A percentile compares a stretch with the other conserved stretches of the same genome.
Evolutionary conservation across 2,888 invertebrate species (phyloP).

Genomic region (Temnothorax ravouxi): DNA sequence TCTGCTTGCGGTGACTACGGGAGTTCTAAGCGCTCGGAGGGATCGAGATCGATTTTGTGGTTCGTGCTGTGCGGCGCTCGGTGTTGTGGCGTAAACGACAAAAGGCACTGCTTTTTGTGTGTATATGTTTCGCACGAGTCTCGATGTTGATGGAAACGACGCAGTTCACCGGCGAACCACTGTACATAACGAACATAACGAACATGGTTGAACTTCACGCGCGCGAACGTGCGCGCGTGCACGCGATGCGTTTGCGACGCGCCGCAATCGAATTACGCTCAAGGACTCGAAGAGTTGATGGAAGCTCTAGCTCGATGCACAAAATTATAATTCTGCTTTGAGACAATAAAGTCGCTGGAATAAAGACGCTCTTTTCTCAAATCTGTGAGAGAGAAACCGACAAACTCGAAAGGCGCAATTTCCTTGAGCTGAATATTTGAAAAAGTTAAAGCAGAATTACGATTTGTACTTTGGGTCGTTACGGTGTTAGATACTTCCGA

Average conservation of each 20-base stretch:
- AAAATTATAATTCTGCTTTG: slow-evolving; percentile 23
- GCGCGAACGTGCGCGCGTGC: slow-evolving; percentile 7
- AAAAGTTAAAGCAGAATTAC: background rate
- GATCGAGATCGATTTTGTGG: slow-evolving; percentile 44
- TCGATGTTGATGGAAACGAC: background rate
- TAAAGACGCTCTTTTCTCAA: background rate
- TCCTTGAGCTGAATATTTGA: background rate
- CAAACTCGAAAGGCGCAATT: background rate
- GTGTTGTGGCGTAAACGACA: slow-evolving; percentile 39
- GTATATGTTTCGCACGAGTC: slow-evolving; percentile 38
- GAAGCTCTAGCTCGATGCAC: slow-evolving; percentile 22
- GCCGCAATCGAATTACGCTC: slow-evolving; percentile 36
- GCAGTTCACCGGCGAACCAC: slow-evolving; percentile 31
- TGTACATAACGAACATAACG: background rate
- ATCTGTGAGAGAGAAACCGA: background rate
- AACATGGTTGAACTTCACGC: slow-evolving; percentile 27
- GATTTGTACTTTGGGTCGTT: background rate
- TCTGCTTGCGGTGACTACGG: slow-evolving; percentile 60
- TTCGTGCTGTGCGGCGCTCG: slow-evolving; percentile 50
- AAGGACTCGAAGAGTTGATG: slow-evolving; percentile 33
- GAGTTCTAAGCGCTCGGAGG: slow-evolving; percentile 52
- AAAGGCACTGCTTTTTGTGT: slow-evolving; percentile 46
- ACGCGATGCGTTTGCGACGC: slow-evolving; percentile 39
- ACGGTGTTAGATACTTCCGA: slow-evolving; percentile 17
- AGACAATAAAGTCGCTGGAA: background rate